Percentiles rank a stretch among this genome's conserved stretches.
phyloP scores from a whole-genome alignment of 2,888 invertebrate species.

The Cacoxenus indagator region DNA sequence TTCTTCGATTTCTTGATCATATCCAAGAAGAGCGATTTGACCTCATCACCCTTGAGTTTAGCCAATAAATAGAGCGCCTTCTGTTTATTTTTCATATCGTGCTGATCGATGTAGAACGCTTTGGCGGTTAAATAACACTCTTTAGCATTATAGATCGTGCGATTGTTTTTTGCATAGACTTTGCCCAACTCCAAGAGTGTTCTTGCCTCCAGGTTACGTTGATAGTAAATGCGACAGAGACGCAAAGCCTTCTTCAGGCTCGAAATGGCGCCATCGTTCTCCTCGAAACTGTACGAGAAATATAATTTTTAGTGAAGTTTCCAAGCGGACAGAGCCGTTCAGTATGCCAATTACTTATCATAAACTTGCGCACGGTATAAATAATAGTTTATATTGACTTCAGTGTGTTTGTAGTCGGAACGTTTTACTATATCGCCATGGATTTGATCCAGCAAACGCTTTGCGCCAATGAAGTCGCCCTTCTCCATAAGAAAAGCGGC shows the following conservation, averaged over 20 bases:
- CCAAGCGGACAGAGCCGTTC: not conserved
- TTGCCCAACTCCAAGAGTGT: conserved; percentile 54
- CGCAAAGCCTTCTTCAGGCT: conserved; percentile 48
- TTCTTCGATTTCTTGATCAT: conserved; percentile 49
- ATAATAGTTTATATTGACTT: conserved; percentile 46
- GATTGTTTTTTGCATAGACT: conserved; percentile 44
- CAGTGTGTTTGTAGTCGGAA: conserved; percentile 38
- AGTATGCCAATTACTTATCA: not conserved
- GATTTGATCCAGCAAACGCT: conserved; percentile 48
- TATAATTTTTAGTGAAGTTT: not conserved
- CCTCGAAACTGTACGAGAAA: conserved; percentile 40
- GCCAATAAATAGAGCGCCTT: conserved; percentile 56
- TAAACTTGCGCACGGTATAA: conserved; percentile 41
- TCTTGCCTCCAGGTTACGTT: conserved; percentile 47
- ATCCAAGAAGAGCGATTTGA: conserved; percentile 58
- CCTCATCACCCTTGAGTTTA: conserved; percentile 57
- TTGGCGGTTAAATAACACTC: conserved; percentile 54
- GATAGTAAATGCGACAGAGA: conserved; percentile 39
- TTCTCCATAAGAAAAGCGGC: conserved; percentile 52
- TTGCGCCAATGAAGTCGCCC: conserved; percentile 43
- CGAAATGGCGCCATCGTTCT: conserved; percentile 40
- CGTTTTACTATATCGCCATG: conserved; percentile 38
- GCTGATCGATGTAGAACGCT: conserved; percentile 49
- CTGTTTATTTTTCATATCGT: conserved; percentile 49
- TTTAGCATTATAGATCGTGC: conserved; percentile 48